Evolutionary conservation across 2,888 invertebrate species (phyloP).

Genomic region (Cynaeus angustus): DNA sequence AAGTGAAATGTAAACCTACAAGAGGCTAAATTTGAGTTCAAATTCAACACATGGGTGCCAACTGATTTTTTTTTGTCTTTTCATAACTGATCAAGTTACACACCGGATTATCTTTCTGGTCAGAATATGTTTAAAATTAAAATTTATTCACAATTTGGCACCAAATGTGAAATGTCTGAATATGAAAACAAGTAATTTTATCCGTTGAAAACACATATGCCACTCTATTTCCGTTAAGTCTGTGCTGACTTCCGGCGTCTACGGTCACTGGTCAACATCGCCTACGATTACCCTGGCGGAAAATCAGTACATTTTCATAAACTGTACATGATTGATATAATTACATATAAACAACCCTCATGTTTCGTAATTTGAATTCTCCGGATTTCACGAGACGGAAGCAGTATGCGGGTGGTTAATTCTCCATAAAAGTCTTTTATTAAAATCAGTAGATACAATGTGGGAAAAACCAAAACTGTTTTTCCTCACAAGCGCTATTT

Average conservation of each 20-base stretch:
- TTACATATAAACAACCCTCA: constrained; percentile 18
- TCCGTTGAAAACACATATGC: constrained; percentile 58
- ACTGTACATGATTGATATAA: not conserved
- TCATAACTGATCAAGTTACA: not conserved
- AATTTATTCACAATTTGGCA: not conserved
- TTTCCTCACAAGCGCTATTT: not conserved
- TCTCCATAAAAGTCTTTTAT: not conserved
- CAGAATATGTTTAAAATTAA: not conserved
- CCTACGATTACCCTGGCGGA: constrained; percentile 2
- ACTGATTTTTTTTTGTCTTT: too few relatives aligned
- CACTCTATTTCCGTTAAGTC: constrained; percentile 59
- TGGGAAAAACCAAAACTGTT: not conserved
- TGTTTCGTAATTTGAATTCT: constrained; percentile 1
- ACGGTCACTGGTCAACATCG: constrained; percentile 51
- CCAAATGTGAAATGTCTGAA: constrained; percentile 7
- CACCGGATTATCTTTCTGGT: not conserved
- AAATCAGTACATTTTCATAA: constrained; percentile 16
- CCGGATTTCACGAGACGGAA: constrained; percentile 4
- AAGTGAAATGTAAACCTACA: too few relatives aligned
- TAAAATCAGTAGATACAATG: not conserved
- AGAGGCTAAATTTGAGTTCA: too few relatives aligned
- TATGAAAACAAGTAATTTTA: constrained; percentile 48
- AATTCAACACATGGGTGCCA: too few relatives aligned
- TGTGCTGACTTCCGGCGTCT: constrained; percentile 57
- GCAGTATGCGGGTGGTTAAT: constrained; percentile 29